These are phyloP conservation scores for Lycocorax pyrrhopterus DNA, from an alignment of 2,113 vertebrate genomes.

Conservation along the genomic window DNA sequence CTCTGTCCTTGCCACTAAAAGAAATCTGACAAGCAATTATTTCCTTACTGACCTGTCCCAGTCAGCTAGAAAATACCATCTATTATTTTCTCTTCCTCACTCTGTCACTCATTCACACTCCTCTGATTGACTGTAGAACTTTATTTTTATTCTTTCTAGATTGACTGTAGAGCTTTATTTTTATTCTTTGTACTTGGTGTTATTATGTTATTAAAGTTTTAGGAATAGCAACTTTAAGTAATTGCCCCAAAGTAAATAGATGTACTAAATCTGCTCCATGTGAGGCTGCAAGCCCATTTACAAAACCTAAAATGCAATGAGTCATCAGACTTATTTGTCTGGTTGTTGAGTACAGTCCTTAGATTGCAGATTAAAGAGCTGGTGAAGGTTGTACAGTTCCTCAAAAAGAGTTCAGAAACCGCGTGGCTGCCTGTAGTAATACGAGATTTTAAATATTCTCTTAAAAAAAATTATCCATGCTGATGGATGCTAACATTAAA, in stretches of 20 bases:
- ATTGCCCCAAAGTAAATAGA: neutral
- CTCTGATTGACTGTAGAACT: neutral
- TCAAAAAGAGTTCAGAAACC: neutral
- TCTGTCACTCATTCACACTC: neutral
- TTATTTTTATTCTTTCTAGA: neutral
- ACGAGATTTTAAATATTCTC: neutral
- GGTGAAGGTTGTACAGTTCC: neutral
- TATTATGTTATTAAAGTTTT: neutral
- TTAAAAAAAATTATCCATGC: neutral
- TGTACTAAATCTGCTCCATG: neutral
- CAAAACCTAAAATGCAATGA: neutral
- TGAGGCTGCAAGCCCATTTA: neutral
- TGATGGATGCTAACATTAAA: neutral
- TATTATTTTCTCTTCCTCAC: neutral
- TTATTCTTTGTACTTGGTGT: neutral
- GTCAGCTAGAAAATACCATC: neutral
- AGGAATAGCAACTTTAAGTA: neutral
- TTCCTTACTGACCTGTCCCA: neutral
- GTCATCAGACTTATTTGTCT: neutral
- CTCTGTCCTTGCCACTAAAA: neutral
- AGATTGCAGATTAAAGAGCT: neutral
- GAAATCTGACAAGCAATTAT: neutral
- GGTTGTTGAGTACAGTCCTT: neutral
- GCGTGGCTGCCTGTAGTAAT: neutral
- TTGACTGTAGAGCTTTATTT: neutral